Evolutionary conservation across 1,140 invertebrate genomes (phyloP), one percentile per base, ranked within the genome.

Genomic region (Cryptotermes secundus): DNA sequence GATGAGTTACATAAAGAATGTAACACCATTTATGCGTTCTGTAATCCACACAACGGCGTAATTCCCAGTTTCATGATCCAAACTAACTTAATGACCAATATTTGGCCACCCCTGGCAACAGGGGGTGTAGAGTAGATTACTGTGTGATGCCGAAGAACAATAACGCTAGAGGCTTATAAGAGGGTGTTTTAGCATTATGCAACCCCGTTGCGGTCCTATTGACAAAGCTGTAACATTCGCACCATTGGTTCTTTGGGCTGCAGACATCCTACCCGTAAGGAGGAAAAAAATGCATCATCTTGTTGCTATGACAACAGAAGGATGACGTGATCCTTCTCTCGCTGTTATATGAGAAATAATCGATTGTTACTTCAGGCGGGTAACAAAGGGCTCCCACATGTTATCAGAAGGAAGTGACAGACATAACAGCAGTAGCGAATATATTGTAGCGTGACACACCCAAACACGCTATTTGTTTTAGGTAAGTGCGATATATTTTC

Each of bases 141-240:
- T 72, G 59, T n/a, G 53, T 72, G 26, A 72, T 14, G 59, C 26
- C 59, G 26, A 72, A 72, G 59, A n/a, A 26, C 59, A 72, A n/a
- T 72, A 31, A 72, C 26, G 9, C n/a, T 72, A 72, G 26, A 31
- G 59, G 59, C 59, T 72, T 72, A 72, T 31, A 72, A 31, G 16
- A 10, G n/a, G 59, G 59, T n/a, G 59, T 72, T 72, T 72, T n/a
- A 72, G 59, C 26, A 72, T 72, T 72, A 72, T n/a, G 59, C 59
- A 26, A 72, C 59, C 2, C 59, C 19, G 59, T 16, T 72, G 26
- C 2, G 59, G 59, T 6, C 59, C 59, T 31, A 72, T 31, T 31
- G 59, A 72, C 26, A 72, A 14, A 72, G 59, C n/a, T 72, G 59
- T 72, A 72, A 72, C 59, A 72, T 72, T 14, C n/a, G 26, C 59